Conservation (phyloP, 2,888 invertebrate species). For the Eupithecia exiguata region DNA sequence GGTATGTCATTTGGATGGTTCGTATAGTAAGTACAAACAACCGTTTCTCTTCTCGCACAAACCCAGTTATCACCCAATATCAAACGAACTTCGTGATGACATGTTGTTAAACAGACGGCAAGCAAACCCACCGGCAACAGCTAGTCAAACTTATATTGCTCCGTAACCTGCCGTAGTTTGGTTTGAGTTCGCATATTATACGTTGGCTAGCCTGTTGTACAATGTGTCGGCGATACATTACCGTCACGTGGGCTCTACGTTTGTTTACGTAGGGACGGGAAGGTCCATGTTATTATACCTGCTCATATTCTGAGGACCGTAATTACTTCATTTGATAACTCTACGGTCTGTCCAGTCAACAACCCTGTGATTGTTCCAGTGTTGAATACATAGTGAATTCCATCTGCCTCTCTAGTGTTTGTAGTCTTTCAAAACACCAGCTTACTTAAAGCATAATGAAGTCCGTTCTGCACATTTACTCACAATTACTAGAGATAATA, state of each 20-base stretch:
- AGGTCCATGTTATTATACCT: background rate
- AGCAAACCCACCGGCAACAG: conserved; percentile 4
- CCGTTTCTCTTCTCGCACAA: background rate
- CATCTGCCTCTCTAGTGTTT: background rate
- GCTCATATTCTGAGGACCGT: background rate
- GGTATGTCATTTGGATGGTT: background rate
- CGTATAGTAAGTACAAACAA: background rate
- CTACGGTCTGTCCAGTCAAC: background rate
- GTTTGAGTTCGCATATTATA: conserved; percentile 10
- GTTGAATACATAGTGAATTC: background rate
- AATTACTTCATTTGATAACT: background rate
- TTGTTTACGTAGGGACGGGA: background rate
- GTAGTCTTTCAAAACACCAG: background rate
- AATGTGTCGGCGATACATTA: conserved; percentile 1
- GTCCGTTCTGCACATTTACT: background rate
- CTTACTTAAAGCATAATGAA: background rate
- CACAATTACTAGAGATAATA: background rate
- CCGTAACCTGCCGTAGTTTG: conserved; percentile 6
- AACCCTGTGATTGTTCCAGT: background rate
- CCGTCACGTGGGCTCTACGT: background rate
- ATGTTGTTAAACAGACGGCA: conserved; percentile 10
- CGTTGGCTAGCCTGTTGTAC: background rate
- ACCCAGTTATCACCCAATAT: background rate
- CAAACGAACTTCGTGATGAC: background rate
- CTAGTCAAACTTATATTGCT: conserved; percentile 19